Percentiles rank a stretch among this genome's conserved stretches.
These are phyloP conservation scores for Temnothorax nylanderi DNA, from an alignment of 1,140 invertebrate genomes.

Conservation along the genomic window DNA sequence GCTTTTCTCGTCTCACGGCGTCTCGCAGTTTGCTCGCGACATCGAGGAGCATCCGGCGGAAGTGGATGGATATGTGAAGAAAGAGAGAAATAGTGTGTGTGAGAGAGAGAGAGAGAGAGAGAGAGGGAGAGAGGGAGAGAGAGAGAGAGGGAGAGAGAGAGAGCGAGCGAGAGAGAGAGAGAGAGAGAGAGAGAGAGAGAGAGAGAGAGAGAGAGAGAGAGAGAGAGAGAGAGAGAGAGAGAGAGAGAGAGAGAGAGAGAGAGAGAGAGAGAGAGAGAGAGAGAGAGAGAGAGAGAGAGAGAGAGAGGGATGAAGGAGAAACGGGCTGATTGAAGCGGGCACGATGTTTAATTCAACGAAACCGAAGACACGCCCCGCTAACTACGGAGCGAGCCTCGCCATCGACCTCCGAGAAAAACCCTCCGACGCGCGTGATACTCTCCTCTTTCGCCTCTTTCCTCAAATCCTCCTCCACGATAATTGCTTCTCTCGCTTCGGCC, in stretches of 20 bases:
- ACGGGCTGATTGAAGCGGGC: slow-evolving; percentile 79
- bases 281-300: too few relatives aligned
- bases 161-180: slow-evolving; percentile 14
- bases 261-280: too few relatives aligned
- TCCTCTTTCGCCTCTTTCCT: slow-evolving; percentile 62
- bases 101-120: slow-evolving; percentile 23
- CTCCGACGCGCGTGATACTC: slow-evolving; percentile 56
- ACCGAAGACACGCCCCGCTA: slow-evolving; percentile 77
- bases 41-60: slow-evolving; percentile 20
- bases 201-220: too few relatives aligned
- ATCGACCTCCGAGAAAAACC: slow-evolving; percentile 67
- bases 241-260: too few relatives aligned
- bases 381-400: slow-evolving; percentile 69
- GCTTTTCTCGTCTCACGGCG: slow-evolving; percentile 29
- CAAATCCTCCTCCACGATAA: slow-evolving; percentile 67
- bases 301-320: slow-evolving; percentile 35
- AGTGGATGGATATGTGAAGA: slow-evolving; percentile 10
- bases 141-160: not conserved
- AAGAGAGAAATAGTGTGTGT: not conserved
- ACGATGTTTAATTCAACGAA: slow-evolving; percentile 83
- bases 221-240: not conserved
- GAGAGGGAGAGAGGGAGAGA: slow-evolving; percentile 38
- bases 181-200: not conserved
- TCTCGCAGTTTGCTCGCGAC: slow-evolving; percentile 3
- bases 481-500: slow-evolving; percentile 66